Conservation (phyloP, 1,140 invertebrate species). For the Diorhabda sublineata region DNA sequence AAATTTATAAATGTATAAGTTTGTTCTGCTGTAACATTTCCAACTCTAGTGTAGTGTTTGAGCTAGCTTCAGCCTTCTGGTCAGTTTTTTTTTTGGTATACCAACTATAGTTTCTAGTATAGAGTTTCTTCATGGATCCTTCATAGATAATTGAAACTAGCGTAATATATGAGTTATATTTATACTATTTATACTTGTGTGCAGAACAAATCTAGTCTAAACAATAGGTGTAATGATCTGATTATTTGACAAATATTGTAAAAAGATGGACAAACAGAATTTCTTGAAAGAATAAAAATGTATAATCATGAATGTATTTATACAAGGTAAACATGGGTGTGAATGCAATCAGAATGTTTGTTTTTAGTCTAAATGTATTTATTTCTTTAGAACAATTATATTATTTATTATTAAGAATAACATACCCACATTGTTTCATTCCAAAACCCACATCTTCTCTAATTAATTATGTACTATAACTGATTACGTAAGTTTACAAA, state of each 20-base stretch:
- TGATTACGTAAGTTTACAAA: no score
- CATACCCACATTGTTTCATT: slow-evolving; percentile 1
- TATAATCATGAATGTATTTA: slow-evolving; percentile 29
- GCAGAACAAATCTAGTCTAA: not conserved
- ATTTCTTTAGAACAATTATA: slow-evolving; percentile 30
- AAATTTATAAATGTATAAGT: no score
- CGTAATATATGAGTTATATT: not conserved
- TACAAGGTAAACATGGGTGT: slow-evolving; percentile 21
- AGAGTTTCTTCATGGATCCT: not conserved
- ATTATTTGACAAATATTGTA: not conserved
- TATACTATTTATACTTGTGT: not conserved
- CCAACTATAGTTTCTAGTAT: not conserved
- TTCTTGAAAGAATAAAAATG: slow-evolving; percentile 13
- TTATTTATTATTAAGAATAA: slow-evolving; percentile 27
- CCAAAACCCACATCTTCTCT: not conserved
- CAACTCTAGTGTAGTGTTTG: no score
- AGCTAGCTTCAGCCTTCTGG: no score
- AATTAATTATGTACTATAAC: no score
- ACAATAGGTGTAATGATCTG: not conserved
- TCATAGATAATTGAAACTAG: not conserved
- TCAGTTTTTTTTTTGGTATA: no score
- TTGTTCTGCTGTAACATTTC: no score
- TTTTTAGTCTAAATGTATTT: slow-evolving; percentile 27
- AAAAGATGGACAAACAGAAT: slow-evolving; percentile 27
- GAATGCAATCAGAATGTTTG: slow-evolving; percentile 22